Base-by-base conservation (phyloP, 2,113 vertebrate species). In the Pomatostomus ruficeps region DNA sequence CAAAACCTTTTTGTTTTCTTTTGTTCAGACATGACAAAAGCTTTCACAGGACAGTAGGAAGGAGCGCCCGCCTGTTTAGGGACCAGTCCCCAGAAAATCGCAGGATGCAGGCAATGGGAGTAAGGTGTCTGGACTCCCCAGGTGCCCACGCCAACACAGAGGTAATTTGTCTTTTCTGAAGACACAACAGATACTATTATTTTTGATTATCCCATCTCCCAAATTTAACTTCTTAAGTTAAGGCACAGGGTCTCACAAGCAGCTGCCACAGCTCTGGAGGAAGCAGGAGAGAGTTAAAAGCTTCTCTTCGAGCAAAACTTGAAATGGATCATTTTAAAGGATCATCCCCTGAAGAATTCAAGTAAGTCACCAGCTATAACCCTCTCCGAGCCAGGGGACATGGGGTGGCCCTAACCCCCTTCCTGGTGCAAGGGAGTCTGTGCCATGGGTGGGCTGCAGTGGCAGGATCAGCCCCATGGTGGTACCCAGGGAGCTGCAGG, bases 321-420 rank as follows among this genome's bases (percentile, higher is more conserved):
- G 52, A 86, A 70, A n/a, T 15, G 35, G 52, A 70, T 33, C 2
- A 12, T 70, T 77, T 38, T 29, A 85, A 78, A 74, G 65, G 29
- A n/a, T 33, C n/a, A 6, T 40, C 75, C 12, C 10, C 7, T 7
- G 7, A 9, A 78, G 24, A 42, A 74, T 26, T 73, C 46, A 33
- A 52, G 4, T 22, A 25, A 70, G 12, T 9, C 31, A 35, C 29
- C 29, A 68, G 62, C 31, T 42, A 21, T 15, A 23, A 40, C 10
- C 8, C 4, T 33, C 26, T 33, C 36, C 0, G 1, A 22, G 36
- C 23, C 5, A 4, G 25, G 16, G 51, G 57, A 45, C 0, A 0
- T 12, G 36, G 19, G 45, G 28, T 40, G 29, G 45, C 35, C 52
- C 38, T 52, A 25, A 67, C 12, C 14, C 26, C 12, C 21, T 35